A percentile compares a stretch with the other conserved stretches of the same genome.
phyloP scores from a whole-genome alignment of 1,140 invertebrate genomes.

The Neomicropteryx cornuta region DNA sequence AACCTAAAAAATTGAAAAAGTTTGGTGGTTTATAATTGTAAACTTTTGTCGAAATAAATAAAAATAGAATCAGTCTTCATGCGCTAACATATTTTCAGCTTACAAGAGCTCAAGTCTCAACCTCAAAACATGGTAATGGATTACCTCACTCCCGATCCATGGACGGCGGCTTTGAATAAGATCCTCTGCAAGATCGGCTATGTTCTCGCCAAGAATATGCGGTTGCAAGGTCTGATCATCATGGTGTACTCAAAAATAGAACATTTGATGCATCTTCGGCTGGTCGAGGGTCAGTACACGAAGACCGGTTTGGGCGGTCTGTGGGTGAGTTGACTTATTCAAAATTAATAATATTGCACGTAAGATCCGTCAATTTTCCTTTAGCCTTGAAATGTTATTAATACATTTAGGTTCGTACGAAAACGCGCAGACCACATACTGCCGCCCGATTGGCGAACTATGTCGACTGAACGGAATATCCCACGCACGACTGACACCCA shows the following conservation, averaged over 20 bases:
- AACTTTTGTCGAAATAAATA: no score
- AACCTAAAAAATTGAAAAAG: no score
- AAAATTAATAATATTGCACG: background rate
- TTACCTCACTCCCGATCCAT: constrained; percentile 71
- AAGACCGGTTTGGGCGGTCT: constrained; percentile 80
- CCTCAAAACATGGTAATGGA: constrained; percentile 75
- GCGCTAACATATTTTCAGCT: no score
- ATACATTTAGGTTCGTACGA: no score
- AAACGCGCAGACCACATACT: no score
- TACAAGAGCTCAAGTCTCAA: constrained; percentile 84
- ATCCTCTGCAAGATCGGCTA: constrained; percentile 57
- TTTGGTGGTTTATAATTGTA: no score
- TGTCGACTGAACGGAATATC: no score
- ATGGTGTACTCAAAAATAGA: constrained; percentile 64
- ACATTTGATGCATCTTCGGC: constrained; percentile 67
- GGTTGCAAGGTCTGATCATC: constrained; percentile 70
- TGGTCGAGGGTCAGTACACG: constrained; percentile 76
- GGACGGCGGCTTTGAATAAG: constrained; percentile 66
- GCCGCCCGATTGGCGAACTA: no score
- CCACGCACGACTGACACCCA: no score
- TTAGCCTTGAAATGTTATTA: no score
- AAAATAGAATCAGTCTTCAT: no score
- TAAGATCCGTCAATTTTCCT: no score
- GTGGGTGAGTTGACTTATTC: constrained; percentile 54
- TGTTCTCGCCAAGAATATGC: constrained; percentile 63